Conservation (phyloP, 1,140 invertebrate species). For the Bursaphelenchus mucronatus region DNA sequence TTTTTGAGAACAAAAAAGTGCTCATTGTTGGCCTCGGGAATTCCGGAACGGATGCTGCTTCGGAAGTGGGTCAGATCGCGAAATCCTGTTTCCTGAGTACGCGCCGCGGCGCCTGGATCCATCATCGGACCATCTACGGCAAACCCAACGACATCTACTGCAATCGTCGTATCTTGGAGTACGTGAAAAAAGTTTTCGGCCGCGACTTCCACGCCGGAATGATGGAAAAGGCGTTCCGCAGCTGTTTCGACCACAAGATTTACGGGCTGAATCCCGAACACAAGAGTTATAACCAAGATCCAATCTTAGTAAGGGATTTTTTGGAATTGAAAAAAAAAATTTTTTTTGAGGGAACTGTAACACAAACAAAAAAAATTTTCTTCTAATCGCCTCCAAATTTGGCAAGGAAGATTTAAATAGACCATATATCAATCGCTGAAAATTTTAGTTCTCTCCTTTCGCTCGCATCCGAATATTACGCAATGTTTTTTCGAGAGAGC, state of each 20-base stretch:
- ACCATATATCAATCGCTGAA: no score
- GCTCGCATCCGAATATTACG: no score
- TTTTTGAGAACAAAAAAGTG: constrained; percentile 61
- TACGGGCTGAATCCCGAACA: constrained; percentile 63
- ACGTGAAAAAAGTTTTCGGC: constrained; percentile 43
- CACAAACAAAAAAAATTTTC: no score
- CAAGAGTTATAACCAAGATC: not conserved
- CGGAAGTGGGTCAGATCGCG: constrained; percentile 63
- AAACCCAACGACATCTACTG: constrained; percentile 51
- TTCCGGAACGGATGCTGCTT: constrained; percentile 65
- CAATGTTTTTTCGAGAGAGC: no score
- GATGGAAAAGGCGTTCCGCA: constrained; percentile 54
- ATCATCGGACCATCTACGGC: constrained; percentile 53
- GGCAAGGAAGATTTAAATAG: no score
- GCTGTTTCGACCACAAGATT: constrained; percentile 62
- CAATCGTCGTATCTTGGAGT: constrained; percentile 1
- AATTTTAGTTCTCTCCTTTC: no score
- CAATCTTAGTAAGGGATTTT: no score
- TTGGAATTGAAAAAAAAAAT: no score
- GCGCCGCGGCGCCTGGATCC: constrained; percentile 63
- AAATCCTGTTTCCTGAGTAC: constrained; percentile 64
- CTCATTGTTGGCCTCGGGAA: constrained; percentile 66
- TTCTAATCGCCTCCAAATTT: no score
- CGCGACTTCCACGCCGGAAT: constrained; percentile 33
- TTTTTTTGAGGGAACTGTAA: no score